Evolutionary conservation across 2,797 vertebrate species (phyloP).

Genomic region (Malacoraja senta): DNA sequence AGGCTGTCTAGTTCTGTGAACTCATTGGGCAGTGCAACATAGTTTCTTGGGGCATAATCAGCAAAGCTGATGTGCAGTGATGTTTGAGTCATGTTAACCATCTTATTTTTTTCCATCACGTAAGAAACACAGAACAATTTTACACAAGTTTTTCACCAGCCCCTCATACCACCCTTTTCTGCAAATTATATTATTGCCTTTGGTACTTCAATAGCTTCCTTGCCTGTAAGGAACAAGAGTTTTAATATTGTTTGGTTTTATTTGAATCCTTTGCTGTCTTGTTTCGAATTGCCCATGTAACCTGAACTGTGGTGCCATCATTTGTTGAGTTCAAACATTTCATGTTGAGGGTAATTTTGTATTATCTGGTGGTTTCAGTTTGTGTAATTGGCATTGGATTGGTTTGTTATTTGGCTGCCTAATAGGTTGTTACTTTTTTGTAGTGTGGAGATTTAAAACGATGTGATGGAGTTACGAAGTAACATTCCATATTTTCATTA

Average conservation of each 20-base stretch:
- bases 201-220: not conserved
- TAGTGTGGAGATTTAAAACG: not conserved
- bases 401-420: not conserved
- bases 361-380: constrained; percentile 8
- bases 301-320: not conserved
- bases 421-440: not conserved
- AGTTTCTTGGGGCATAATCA: not conserved
- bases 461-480: not conserved
- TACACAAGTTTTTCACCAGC: not conserved
- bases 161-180: not conserved
- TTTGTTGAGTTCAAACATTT: not conserved
- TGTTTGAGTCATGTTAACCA: not conserved
- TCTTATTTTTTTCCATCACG: not conserved
- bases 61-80: not conserved
- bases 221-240: not conserved
- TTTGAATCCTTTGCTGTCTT: not conserved
- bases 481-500: not conserved
- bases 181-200: not conserved
- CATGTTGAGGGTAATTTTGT: not conserved
- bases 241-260: constrained; percentile 3
- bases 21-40: constrained; percentile 1
- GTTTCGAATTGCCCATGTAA: not conserved
- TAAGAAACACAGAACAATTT: constrained; percentile 18
- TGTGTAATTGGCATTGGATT: not conserved
- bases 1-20: constrained; percentile 1